Base-by-base conservation (phyloP, 92 coral and sea anemone genomes). In the Hydrozoanthus gracilis region DNA sequence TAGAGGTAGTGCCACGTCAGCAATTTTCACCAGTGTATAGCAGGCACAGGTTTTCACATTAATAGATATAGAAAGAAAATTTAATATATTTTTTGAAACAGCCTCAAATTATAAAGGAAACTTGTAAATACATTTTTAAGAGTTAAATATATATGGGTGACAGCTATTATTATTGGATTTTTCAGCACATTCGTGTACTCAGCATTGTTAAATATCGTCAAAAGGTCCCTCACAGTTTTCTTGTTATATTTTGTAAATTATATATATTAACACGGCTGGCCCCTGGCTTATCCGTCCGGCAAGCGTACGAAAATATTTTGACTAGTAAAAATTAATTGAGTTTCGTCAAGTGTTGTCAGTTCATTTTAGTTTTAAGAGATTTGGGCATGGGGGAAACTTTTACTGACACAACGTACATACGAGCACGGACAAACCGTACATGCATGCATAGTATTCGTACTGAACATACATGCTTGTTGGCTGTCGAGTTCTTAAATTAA, bases 1-100 rank as follows among this genome's bases (percentile, higher is more conserved):
- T 54, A 3, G 12, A 11, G 67, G 82, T 51, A 56, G 82, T 55
- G 67, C 69, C 64, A 15, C 60, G 39, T 48, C 48, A 27, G 39
- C 11, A 48, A 47, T 61, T 10, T 79, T 61, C 15, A 27, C 39
- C 39, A 27, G 39, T 27, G 39, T 27, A 27, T 27, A 27, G 39
- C 39, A 27, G 39, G 39, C 39, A 27, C 39, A 27, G 39, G 11
- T 12, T 10, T 54, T 15, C 67, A 71, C 65, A 73, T 83, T 77
- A 46, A 86, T 80, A 86, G 88, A 77, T 83, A 87, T 83, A 66
- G 93, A 91, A 77, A 87, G 71, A 79, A 65, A 87, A 72, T 85
- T 80, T 91, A 91, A 91, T 91, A 91, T 91, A 91, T 91, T 91
- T 87, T 91, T 83, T 66, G 83, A 87, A 91, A 90, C 83, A 91